Evolutionary conservation across 2,797 vertebrate genomes (phyloP), one percentile per base, ranked within the genome.

Genomic region (Ctenopoma kingsleyae): DNA sequence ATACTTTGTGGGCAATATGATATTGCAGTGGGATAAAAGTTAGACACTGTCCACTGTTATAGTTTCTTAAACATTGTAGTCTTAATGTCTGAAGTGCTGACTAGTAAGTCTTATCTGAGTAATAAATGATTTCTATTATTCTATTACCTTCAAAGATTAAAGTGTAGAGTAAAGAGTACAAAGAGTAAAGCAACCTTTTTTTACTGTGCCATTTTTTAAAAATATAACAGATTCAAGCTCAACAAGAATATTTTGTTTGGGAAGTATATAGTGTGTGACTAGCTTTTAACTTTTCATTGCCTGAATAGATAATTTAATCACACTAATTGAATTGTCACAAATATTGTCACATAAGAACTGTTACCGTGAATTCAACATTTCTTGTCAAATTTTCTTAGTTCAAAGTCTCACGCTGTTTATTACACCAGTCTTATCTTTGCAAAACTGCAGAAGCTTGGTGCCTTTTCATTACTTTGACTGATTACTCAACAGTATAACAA

Each of bases 401-500:
- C 17, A 25, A 36, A 10, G 60, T n/a, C 60, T 64, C 15, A 17
- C 12, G 2, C 51, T 10, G 5, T 44, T 67, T 12, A 13, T 51
- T 11, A 49, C 56, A 47, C 40, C 3, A 22, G 48, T 48, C 54
- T 35, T 51, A 52, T 36, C 43, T 22, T 32, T 61, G 47, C 71
- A 44, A 58, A 80, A 53, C 48, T 46, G 0, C 23, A 60, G 20
- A 74, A 51, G 44, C 60, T 47, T 10, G 1, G 38, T 40, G 58
- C 57, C 71, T 78, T 83, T 62, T 78, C 76, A 80, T 84, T 84
- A 76, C 67, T 78, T 65, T 63, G 71, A 71, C 81, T 80, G 57
- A 85, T 85, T 84, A 78, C 67, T 49, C 74, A 75, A 68, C 69
- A 78, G 68, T 66, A 74, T 44, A 55, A 76, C 76, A 82, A 81